Evolutionary conservation across 2,888 invertebrate species (phyloP).

Genomic region (Heliconius hortense): DNA sequence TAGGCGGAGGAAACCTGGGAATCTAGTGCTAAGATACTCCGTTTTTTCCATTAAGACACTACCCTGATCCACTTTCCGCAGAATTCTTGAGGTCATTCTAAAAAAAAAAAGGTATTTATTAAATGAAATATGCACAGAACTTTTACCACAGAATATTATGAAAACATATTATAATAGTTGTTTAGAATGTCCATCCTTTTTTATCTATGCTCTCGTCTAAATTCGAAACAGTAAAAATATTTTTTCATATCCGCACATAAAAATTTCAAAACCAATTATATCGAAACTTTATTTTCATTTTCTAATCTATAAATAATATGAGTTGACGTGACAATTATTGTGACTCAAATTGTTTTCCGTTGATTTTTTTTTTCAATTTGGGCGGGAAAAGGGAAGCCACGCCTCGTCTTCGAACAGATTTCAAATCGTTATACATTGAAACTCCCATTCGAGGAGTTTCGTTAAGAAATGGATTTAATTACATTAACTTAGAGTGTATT

Average conservation of each 20-base stretch:
- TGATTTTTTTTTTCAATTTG: conserved; percentile 49
- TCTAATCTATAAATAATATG: conserved; percentile 74
- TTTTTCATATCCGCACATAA: conserved; percentile 59
- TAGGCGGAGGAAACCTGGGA: no score
- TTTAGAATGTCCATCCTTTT: background rate
- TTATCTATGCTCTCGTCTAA: conserved; percentile 24
- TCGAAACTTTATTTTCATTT: conserved; percentile 72
- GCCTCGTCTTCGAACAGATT: conserved; percentile 58
- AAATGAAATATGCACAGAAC: no score
- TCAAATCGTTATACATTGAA: conserved; percentile 52
- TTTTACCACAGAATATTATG: background rate
- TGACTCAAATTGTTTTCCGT: conserved; percentile 63
- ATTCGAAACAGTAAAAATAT: conserved; percentile 32
- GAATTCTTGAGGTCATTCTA: no score
- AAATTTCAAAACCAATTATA: conserved; percentile 77
- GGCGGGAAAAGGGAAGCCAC: conserved; percentile 62
- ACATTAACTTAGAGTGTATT: conserved; percentile 48
- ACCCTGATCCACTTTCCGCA: no score
- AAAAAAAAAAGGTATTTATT: no score
- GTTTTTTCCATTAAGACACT: no score
- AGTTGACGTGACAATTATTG: conserved; percentile 78
- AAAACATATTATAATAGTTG: background rate
- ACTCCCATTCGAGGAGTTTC: conserved; percentile 53
- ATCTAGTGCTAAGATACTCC: no score
- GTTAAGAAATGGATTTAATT: conserved; percentile 50